Conservation (phyloP, 2,888 invertebrate species). For the Ophion slaviceki region DNA sequence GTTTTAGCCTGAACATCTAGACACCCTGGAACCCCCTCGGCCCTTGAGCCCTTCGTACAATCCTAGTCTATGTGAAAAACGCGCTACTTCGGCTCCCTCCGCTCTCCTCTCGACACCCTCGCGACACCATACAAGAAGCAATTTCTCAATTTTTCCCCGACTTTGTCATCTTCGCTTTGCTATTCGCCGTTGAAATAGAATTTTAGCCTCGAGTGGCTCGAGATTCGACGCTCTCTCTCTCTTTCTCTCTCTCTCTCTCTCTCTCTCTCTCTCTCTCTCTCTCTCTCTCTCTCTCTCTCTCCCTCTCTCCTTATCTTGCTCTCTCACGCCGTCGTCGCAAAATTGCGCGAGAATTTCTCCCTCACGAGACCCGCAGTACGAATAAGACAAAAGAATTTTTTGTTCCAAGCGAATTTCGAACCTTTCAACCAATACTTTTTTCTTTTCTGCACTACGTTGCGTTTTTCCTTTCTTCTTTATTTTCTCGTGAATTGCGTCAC, state of each 20-base stretch:
- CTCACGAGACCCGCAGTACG: background rate
- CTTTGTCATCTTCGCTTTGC: constrained; percentile 83
- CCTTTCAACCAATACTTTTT: constrained; percentile 7
- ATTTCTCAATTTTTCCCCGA: constrained; percentile 83
- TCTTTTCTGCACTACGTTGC: background rate
- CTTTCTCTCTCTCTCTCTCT: constrained; percentile 25
- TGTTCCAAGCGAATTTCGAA: constrained; percentile 39
- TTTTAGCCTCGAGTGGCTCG: constrained; percentile 77
- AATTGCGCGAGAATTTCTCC: background rate
- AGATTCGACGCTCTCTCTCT: constrained; percentile 48
- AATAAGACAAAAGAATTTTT: constrained; percentile 54
- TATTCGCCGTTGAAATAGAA: constrained; percentile 82
- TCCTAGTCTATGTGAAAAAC: background rate
- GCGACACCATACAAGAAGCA: constrained; percentile 77
- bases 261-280: constrained; percentile 4
- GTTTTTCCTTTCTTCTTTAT: constrained; percentile 10
- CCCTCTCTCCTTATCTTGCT: constrained; percentile 4
- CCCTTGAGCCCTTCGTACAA: background rate
- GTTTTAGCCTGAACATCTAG: constrained; percentile 53
- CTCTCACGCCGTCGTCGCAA: constrained; percentile 25
- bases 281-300: constrained; percentile 44
- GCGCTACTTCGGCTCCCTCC: constrained; percentile 44
- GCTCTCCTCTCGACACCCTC: constrained; percentile 28
- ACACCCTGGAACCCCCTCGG: background rate
- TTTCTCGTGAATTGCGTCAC: background rate